Evolutionary conservation across 2,113 vertebrate genomes (phyloP), one percentile per base, ranked within the genome.

Genomic region (Carassius gibelio): DNA sequence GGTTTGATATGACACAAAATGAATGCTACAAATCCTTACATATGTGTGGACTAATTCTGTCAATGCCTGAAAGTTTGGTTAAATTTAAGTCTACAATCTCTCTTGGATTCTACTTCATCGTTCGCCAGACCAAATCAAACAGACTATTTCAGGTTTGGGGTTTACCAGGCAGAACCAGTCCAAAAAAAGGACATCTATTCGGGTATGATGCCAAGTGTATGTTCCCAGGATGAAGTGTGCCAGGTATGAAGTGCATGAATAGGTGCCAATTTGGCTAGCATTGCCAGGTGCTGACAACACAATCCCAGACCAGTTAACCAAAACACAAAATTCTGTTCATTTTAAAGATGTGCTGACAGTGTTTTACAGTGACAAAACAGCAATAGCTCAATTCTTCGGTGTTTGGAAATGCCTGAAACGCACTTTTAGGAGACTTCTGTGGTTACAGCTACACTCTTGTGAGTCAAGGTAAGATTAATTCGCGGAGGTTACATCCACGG

Each of bases 381-480:
- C 36, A 2, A 11, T 19, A 72, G 13, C 9, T 42, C 9, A 6
- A 11, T 72, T 19, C 9, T 42, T 38, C 21, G 34, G 8, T 19
- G 9, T 69, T 69, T 69, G 66, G 3, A 69, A 26, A 30, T 30
- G 36, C 68, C 30, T 45, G 69, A 77, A 69, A 71, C 11, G 8
- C 21, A n/a, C 66, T 45, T 68, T 77, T 62, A 71, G 34, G 42
- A 79, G 21, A 79, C n/a, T 34, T 72, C 64, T 42, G 52, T 71
- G 19, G 50, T 50, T 72, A 52, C 62, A 75, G 72, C 62, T n/a
- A 84, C 74, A 81, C 26, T 42, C 34, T n/a, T 61, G 15, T 36
- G 62, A 85, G 71, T 75, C 38, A 75, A 48, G 68, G 71, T 82
- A 57, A 50, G 52, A 79, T 78, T 85, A 85, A 87, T 62, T 72